A percentile compares a stretch with the other conserved stretches of the same genome.
Evolutionary conservation across 2,888 invertebrate species (phyloP).

Genomic region (Drosophila demipolita): DNA sequence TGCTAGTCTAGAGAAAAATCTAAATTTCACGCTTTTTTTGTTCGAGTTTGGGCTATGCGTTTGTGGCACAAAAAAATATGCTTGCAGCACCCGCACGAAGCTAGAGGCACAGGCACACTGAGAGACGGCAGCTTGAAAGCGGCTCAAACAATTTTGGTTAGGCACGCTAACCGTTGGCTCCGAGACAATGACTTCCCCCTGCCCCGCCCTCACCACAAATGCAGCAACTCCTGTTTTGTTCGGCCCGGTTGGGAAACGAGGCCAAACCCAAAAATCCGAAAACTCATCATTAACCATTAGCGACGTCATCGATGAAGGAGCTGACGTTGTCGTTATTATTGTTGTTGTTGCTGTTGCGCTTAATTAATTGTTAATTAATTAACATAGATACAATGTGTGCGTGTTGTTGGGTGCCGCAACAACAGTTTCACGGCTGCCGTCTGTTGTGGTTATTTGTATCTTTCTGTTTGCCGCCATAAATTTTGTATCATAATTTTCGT

Average conservation of each 20-base stretch:
- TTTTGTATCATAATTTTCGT: conserved; percentile 64
- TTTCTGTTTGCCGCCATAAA: conserved; percentile 47
- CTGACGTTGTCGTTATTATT: conserved; percentile 30
- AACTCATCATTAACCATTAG: conserved; percentile 79
- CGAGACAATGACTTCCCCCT: conserved; percentile 12
- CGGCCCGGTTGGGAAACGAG: conserved; percentile 55
- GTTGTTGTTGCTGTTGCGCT: conserved; percentile 59
- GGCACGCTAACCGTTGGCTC: conserved; percentile 63
- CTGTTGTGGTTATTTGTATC: conserved; percentile 14
- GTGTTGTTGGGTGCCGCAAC: conserved; percentile 29
- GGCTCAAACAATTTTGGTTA: conserved; percentile 65
- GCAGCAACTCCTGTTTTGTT: not conserved
- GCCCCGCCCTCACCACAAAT: not conserved
- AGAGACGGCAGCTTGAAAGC: conserved; percentile 53
- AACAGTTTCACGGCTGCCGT: conserved; percentile 72
- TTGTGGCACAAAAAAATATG: conserved; percentile 38
- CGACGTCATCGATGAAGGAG: conserved; percentile 72
- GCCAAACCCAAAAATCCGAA: conserved; percentile 68
- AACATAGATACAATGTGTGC: conserved; percentile 72
- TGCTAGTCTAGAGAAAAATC: no score
- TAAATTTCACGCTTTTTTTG: no score
- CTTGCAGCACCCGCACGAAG: conserved; percentile 48
- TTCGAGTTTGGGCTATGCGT: conserved; percentile 34
- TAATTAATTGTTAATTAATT: conserved; percentile 81
- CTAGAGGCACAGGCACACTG: not conserved